These are phyloP conservation scores for Caenorhabditis sp. DNA, from an alignment of 2,888 invertebrate genomes.

Conservation along the genomic window DNA sequence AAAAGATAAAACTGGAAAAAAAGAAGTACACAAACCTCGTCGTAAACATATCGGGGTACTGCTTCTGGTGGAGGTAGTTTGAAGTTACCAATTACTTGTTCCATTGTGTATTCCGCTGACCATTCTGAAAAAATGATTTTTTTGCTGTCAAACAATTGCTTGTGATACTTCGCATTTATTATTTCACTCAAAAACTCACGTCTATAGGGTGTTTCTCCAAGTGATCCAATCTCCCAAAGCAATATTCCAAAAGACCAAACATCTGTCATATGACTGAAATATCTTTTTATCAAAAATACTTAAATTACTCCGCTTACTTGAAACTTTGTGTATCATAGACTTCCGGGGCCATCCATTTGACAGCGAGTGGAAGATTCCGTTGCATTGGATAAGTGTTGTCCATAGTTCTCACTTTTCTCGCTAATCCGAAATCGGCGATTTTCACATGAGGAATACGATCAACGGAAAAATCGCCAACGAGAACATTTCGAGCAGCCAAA, in stretches of 20 bases:
- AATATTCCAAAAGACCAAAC: constrained; percentile 43
- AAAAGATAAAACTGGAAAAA: background rate
- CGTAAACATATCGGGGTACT: constrained; percentile 33
- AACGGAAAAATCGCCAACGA: constrained; percentile 35
- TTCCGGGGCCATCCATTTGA: constrained; percentile 41
- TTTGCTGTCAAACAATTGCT: background rate
- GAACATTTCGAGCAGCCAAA: constrained; percentile 36
- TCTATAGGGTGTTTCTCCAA: constrained; percentile 28
- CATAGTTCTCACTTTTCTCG: constrained; percentile 13
- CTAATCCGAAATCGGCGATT: constrained; percentile 39
- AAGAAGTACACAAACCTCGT: constrained; percentile 6
- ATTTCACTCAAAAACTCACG: constrained; percentile 10
- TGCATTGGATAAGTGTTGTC: constrained; percentile 17
- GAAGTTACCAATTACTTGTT: constrained; percentile 16
- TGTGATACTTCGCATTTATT: background rate
- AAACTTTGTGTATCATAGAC: constrained; percentile 13
- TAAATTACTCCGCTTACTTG: constrained; percentile 10
- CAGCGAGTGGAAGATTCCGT: constrained; percentile 18
- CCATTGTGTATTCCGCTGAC: constrained; percentile 22
- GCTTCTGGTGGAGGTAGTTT: constrained; percentile 18
- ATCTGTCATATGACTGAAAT: constrained; percentile 35
- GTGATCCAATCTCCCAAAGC: constrained; percentile 40
- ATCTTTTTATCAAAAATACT: background rate
- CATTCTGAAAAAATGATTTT: constrained; percentile 6
- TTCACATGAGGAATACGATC: constrained; percentile 34